Conservation (phyloP, 2,888 invertebrate genomes). For the Acrobasis repandana region DNA sequence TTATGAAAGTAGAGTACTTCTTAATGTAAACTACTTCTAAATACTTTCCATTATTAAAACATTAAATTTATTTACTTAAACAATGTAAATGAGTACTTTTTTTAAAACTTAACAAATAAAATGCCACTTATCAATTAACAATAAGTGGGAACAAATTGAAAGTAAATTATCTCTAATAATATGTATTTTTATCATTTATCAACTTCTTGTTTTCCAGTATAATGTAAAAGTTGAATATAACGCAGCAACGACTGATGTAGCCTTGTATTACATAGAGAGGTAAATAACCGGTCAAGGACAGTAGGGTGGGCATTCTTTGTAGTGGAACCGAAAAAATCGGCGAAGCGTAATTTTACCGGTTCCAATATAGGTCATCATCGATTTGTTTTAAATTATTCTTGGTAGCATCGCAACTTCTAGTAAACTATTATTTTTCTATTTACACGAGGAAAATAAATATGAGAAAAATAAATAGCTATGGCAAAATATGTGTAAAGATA, state of each 20-base stretch:
- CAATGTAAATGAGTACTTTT: too few relatives aligned
- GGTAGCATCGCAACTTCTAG: not conserved
- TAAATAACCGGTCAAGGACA: slow-evolving; percentile 24
- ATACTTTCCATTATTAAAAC: too few relatives aligned
- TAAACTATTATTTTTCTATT: not conserved
- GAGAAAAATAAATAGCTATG: too few relatives aligned
- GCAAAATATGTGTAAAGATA: too few relatives aligned
- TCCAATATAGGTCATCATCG: slow-evolving; percentile 17
- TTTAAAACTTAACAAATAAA: too few relatives aligned
- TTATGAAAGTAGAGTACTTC: too few relatives aligned
- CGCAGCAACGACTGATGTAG: slow-evolving; percentile 7
- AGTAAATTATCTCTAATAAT: not conserved
- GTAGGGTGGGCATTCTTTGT: slow-evolving; percentile 20
- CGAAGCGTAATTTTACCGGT: slow-evolving; percentile 16
- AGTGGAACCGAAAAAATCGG: slow-evolving; percentile 10
- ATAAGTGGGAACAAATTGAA: too few relatives aligned
- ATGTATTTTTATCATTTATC: not conserved
- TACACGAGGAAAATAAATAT: not conserved
- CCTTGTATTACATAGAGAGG: slow-evolving; percentile 19
- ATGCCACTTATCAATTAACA: too few relatives aligned
- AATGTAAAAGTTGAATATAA: slow-evolving; percentile 17
- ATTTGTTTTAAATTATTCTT: not conserved
- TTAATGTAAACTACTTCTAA: too few relatives aligned
- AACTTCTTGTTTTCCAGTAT: not conserved
- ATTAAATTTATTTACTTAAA: too few relatives aligned